Evolutionary conservation across 2,113 vertebrate species (phyloP), one percentile per base, ranked within the genome.

Genomic region (Pedionomus torquatus): DNA sequence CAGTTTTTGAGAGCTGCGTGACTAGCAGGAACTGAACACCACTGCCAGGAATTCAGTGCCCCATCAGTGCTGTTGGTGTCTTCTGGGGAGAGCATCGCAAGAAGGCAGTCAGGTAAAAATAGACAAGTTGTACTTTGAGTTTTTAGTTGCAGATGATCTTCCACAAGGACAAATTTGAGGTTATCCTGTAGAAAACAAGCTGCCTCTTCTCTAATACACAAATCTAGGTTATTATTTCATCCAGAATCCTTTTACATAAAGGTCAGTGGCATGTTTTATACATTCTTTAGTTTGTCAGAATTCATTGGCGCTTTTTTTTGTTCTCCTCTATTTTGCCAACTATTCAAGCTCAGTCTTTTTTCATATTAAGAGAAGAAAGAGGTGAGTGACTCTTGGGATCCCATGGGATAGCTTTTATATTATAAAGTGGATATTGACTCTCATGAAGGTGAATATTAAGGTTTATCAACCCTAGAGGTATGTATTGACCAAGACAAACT

Each of bases 371-470:
- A 89, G 80, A 95, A 91, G 44, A 91, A 89, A 87, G 51, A 91
- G 71, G 58, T 88, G 75, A 89, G 43, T n/a, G 65, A 61, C 65
- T 80, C 41, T 41, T 41, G 41, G 41, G 41, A 41, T 93, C 94
- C 69, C 76, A n/a, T 94, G 94, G 92, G 89, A 81, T 28, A 76
- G 41, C 61, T 90, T 93, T 77, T 71, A 64, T 84, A 83, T 92
- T 94, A 94, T 95, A 81, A 93, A 93, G 92, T 90, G 77, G 93
- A 93, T 96, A 93, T 94, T 97, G 92, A 96, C 95, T 97, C 83
- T 94, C 57, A 71, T 81, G 72, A 86, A 95, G 95, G 96, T 97
- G 93, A 96, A 93, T 92, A 87, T 90, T 94, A 95, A 96, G 72
- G 95, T 96, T 97, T 96, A 97, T 96, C 91, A 94, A 96, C 95